These are phyloP conservation scores for Alces alces DNA, from an alignment of 2,113 vertebrate species.

Conservation along the genomic window DNA sequence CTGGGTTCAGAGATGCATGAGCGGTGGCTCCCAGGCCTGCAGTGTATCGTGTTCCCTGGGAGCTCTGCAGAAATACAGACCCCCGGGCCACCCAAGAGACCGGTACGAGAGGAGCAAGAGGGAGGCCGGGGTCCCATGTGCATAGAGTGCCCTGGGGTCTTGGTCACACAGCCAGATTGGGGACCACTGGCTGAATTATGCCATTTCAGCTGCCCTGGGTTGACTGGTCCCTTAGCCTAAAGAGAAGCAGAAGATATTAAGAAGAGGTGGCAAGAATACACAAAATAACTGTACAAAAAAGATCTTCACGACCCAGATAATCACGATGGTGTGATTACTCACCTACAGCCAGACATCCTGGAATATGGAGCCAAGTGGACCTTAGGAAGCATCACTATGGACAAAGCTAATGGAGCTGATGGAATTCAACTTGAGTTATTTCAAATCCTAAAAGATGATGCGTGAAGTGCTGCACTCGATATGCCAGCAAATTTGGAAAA, in stretches of 20 bases:
- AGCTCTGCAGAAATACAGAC: not conserved
- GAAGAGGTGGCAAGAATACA: not conserved
- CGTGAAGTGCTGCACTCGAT: not conserved
- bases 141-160: not conserved
- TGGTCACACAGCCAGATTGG: not conserved
- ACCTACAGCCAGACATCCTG: not conserved
- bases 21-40: not conserved
- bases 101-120: not conserved
- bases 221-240: not conserved
- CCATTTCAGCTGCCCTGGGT: not conserved
- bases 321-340: not conserved
- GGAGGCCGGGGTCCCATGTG: not conserved
- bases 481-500: not conserved
- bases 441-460: not conserved
- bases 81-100: not conserved
- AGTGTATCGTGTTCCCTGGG: not conserved
- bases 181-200: not conserved
- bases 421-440: not conserved
- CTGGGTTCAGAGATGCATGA: not conserved
- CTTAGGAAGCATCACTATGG: not conserved
- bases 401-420: not conserved
- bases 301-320: not conserved
- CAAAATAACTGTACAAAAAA: not conserved
- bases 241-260: not conserved
- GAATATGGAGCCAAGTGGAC: not conserved